A percentile compares a stretch with the other conserved stretches of the same genome.
These are phyloP conservation scores for Sussaba pulchella DNA, from an alignment of 2,888 invertebrate species.

Conservation along the genomic window DNA sequence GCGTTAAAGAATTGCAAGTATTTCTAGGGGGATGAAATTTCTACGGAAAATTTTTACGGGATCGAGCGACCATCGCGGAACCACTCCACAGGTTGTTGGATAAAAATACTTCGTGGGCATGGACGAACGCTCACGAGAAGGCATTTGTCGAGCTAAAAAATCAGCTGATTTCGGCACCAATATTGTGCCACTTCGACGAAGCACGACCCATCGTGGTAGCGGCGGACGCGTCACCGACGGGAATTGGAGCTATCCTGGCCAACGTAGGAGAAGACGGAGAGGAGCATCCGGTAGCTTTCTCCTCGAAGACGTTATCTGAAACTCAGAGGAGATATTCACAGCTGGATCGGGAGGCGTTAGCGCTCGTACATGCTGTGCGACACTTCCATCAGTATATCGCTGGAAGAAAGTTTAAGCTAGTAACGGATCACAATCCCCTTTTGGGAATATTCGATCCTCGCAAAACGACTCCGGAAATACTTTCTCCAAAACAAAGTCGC, in stretches of 20 bases:
- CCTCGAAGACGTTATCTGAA: constrained; percentile 60
- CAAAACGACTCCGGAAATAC: constrained; percentile 45
- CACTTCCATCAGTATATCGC: constrained; percentile 68
- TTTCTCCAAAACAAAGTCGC: constrained; percentile 41
- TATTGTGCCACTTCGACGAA: constrained; percentile 66
- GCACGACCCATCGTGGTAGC: constrained; percentile 73
- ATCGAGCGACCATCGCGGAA: constrained; percentile 1
- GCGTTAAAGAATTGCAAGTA: background rate
- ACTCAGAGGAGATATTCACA: constrained; percentile 69
- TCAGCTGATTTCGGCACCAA: constrained; percentile 45
- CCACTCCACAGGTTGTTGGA: background rate
- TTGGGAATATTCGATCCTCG: constrained; percentile 56
- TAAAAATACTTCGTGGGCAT: background rate
- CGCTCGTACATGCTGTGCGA: constrained; percentile 65
- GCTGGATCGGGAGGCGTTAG: constrained; percentile 71
- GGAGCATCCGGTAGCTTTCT: constrained; percentile 66
- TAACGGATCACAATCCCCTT: constrained; percentile 80
- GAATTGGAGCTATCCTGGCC: constrained; percentile 75
- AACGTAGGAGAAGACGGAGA: constrained; percentile 62
- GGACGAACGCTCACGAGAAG: constrained; percentile 67
- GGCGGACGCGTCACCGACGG: constrained; percentile 80
- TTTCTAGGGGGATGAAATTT: background rate
- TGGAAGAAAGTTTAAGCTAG: constrained; percentile 70
- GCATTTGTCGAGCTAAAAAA: constrained; percentile 68
- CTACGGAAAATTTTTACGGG: background rate